These are phyloP conservation scores for Betta splendens DNA, from an alignment of 2,797 vertebrate genomes.

Conservation along the genomic window DNA sequence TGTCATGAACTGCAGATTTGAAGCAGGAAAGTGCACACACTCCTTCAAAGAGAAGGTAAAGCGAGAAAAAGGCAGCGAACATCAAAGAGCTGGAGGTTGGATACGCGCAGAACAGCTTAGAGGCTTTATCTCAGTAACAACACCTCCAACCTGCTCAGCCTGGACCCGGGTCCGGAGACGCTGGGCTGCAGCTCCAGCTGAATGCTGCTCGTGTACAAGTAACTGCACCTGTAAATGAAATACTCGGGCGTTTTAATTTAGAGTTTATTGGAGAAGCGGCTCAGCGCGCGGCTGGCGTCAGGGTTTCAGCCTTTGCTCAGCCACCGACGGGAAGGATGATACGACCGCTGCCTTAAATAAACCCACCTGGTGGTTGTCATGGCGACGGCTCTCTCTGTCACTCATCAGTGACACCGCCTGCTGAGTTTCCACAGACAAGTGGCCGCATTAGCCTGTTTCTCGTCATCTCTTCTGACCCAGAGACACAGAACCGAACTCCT, in stretches of 20 bases:
- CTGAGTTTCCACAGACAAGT: background rate
- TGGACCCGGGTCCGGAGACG: background rate
- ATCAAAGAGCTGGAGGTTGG: background rate
- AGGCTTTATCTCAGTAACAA: too few relatives aligned
- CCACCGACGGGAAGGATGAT: slow-evolving; percentile 1
- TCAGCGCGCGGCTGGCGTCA: too few relatives aligned
- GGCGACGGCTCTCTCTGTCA: background rate
- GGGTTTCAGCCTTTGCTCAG: too few relatives aligned
- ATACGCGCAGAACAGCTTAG: background rate
- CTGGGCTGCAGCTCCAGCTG: too few relatives aligned
- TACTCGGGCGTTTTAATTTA: too few relatives aligned
- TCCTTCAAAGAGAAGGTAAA: slow-evolving; percentile 3
- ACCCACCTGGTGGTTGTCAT: background rate
- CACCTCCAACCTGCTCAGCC: background rate
- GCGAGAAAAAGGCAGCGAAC: slow-evolving; percentile 8
- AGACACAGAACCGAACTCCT: too few relatives aligned
- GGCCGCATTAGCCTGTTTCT: too few relatives aligned
- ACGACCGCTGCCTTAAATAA: background rate
- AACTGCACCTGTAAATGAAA: too few relatives aligned
- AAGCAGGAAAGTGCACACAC: too few relatives aligned
- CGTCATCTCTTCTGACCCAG: too few relatives aligned
- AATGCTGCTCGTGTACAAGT: too few relatives aligned
- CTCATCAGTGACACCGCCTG: background rate
- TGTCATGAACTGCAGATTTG: background rate
- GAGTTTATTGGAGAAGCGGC: too few relatives aligned